Conservation (phyloP, 2,797 vertebrate species). For the Crypturellus tataupa region DNA sequence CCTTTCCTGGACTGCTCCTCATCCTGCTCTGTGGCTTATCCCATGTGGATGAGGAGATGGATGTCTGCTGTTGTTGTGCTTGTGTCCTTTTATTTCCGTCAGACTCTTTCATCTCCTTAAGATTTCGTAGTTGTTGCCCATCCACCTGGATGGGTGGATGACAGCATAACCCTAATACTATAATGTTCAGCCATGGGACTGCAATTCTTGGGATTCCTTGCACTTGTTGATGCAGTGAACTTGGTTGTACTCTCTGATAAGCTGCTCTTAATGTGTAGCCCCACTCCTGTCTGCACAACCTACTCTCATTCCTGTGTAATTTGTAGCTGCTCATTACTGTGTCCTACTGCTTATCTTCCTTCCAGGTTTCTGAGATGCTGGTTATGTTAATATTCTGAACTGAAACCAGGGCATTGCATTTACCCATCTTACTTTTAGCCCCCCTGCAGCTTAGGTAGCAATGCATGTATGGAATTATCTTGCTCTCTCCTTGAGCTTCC, state of each 20-base stretch:
- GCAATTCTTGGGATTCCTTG: not conserved
- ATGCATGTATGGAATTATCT: not conserved
- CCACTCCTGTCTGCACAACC: constrained; percentile 6
- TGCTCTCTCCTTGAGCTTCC: not conserved
- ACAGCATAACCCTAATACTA: not conserved
- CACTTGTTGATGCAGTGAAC: constrained; percentile 24
- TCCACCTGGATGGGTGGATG: not conserved
- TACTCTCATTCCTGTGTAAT: constrained; percentile 33
- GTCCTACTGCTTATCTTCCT: constrained; percentile 39
- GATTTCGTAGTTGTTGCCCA: not conserved
- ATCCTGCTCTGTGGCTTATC: not conserved
- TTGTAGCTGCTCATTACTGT: not conserved
- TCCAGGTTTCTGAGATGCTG: constrained; percentile 18
- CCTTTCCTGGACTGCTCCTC: not conserved
- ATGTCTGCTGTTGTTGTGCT: not conserved
- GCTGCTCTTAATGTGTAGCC: not conserved
- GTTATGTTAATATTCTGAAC: constrained; percentile 2
- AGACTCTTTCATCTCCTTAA: not conserved
- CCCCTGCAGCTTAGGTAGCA: not conserved
- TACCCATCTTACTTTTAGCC: not conserved
- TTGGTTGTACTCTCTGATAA: not conserved
- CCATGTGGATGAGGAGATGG: not conserved
- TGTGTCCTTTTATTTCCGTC: not conserved
- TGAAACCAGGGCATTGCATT: constrained; percentile 49
- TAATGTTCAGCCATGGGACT: not conserved